Conservation (phyloP, 2,113 vertebrate genomes). For the Mustelus asterias region DNA sequence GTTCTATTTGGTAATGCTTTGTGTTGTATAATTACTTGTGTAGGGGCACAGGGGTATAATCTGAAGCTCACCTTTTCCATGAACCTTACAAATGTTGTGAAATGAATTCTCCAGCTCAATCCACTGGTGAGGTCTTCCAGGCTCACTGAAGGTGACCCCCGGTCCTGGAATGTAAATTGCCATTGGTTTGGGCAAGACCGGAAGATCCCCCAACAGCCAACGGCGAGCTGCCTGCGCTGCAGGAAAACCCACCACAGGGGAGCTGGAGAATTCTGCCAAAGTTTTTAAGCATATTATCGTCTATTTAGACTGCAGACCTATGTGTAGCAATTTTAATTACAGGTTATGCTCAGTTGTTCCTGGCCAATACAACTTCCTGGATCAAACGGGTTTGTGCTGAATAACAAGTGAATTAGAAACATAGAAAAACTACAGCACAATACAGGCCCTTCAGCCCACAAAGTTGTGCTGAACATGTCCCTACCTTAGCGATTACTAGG, state of each 20-base stretch:
- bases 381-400: background rate
- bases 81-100: background rate
- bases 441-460: too few species aligned
- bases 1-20: background rate
- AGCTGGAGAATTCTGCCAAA: background rate
- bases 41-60: background rate
- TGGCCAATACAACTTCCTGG: background rate
- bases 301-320: background rate
- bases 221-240: too few species aligned
- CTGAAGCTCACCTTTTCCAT: background rate
- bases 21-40: background rate
- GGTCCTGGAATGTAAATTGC: too few species aligned
- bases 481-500: too few species aligned
- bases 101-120: background rate
- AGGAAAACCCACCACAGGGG: too few species aligned
- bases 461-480: too few species aligned
- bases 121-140: too few species aligned
- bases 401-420: background rate
- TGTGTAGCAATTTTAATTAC: background rate
- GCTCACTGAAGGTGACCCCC: too few species aligned
- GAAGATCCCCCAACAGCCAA: too few species aligned
- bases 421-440: too few species aligned
- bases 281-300: background rate
- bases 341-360: background rate
- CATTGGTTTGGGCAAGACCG: too few species aligned